Evolutionary conservation across 2,888 invertebrate genomes (phyloP).

Genomic region (Nymphalis polychloros): DNA sequence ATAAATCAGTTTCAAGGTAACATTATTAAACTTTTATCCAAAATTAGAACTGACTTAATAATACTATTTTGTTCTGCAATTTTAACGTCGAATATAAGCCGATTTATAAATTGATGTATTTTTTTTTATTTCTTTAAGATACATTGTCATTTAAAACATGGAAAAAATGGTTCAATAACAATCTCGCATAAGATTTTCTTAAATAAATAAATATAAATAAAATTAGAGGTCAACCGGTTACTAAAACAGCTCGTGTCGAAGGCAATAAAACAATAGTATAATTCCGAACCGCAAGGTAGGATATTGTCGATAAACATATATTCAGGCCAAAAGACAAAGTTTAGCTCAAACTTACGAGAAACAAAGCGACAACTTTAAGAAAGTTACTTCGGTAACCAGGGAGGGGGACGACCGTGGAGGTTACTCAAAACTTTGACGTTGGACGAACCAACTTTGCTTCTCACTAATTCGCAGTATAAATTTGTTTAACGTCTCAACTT

Average conservation of each 20-base stretch:
- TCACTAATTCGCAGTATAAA: slow-evolving; percentile 80
- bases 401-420: slow-evolving; percentile 53
- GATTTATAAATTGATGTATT: not conserved
- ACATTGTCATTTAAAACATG: not conserved
- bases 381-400: slow-evolving; percentile 65
- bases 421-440: slow-evolving; percentile 73
- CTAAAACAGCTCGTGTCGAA: slow-evolving; percentile 15
- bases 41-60: slow-evolving; percentile 20
- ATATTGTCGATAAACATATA: slow-evolving; percentile 69
- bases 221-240: slow-evolving; percentile 26
- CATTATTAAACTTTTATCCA: slow-evolving; percentile 14
- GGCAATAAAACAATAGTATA: slow-evolving; percentile 35
- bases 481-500: slow-evolving; percentile 81
- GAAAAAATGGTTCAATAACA: not conserved
- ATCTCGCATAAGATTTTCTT: slow-evolving; percentile 7
- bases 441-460: slow-evolving; percentile 68
- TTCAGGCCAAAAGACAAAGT: slow-evolving; percentile 61
- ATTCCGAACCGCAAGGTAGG: slow-evolving; percentile 42
- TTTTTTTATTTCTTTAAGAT: not conserved
- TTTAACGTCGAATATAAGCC: not conserved
- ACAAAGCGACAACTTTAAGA: slow-evolving; percentile 71
- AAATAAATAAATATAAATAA: slow-evolving; percentile 17
- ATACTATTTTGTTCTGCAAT: slow-evolving; percentile 7
- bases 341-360: slow-evolving; percentile 62
- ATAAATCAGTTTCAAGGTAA: slow-evolving; percentile 19